Percentiles rank a stretch among this genome's conserved stretches.
Conservation (phyloP, 2,797 vertebrate genomes). For the Smutsia gigantea region DNA sequence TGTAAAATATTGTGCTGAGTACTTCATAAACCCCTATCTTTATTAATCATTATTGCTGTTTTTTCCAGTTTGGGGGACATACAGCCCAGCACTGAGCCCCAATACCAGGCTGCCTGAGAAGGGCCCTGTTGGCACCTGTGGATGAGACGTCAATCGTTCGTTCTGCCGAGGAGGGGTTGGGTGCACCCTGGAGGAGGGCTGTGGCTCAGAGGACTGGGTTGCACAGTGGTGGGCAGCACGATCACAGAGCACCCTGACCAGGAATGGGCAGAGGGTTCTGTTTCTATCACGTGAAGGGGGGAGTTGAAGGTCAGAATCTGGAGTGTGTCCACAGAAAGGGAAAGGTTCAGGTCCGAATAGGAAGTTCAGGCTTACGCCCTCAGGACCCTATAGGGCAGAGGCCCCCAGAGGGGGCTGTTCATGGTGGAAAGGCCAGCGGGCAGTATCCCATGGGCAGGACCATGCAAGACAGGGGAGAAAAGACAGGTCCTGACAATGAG, state of each 20-base stretch:
- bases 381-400: not conserved
- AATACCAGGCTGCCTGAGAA: not conserved
- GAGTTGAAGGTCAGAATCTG: not conserved
- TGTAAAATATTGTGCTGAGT: not conserved
- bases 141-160: not conserved
- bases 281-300: not conserved
- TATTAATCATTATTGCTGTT: not conserved
- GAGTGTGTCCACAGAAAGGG: not conserved
- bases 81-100: not conserved
- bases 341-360: not conserved
- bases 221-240: not conserved
- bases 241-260: not conserved
- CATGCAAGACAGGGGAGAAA: not conserved
- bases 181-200: too few species aligned
- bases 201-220: not conserved
- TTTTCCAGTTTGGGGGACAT: not conserved
- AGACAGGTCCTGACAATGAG: not conserved
- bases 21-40: not conserved
- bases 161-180: not conserved
- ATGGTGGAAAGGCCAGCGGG: not conserved
- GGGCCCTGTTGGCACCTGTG: not conserved
- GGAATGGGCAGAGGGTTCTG: not conserved
- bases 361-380: not conserved
- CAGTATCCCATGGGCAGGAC: not conserved
- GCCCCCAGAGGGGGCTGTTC: not conserved